phyloP scores from a whole-genome alignment of 2,888 invertebrate genomes.

The Halictus ligatus region DNA sequence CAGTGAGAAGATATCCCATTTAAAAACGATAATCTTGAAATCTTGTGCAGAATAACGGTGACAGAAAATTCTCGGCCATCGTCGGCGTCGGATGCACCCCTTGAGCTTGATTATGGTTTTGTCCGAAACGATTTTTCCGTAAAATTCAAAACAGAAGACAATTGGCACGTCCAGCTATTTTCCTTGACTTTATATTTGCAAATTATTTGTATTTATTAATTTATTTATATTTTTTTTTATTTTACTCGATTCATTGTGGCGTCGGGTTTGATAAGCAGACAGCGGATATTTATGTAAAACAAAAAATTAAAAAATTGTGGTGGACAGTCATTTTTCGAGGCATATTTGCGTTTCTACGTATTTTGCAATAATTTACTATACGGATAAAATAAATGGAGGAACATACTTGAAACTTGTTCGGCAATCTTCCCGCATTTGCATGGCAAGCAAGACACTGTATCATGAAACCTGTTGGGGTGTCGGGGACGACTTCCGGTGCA shows the following conservation, averaged over 20 bases:
- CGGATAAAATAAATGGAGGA: neutral
- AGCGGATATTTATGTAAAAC: too few species aligned
- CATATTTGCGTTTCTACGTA: neutral
- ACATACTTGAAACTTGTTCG: neutral
- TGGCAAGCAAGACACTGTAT: constrained; percentile 16
- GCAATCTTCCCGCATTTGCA: neutral
- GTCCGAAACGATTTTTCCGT: too few species aligned
- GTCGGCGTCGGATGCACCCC: too few species aligned
- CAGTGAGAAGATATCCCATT: neutral
- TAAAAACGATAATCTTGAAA: neutral
- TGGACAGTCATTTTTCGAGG: neutral
- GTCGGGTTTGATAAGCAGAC: neutral
- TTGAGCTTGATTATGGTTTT: too few species aligned
- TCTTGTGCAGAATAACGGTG: neutral
- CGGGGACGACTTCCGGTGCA: neutral
- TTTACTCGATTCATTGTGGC: neutral
- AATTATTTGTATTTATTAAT: too few species aligned
- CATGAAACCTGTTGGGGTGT: constrained; percentile 13
- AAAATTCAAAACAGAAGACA: neutral
- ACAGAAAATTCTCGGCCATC: neutral
- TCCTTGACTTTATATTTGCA: too few species aligned
- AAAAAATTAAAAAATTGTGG: neutral
- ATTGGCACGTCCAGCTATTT: neutral
- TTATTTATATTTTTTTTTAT: too few species aligned
- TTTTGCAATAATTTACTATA: neutral